A percentile compares a stretch with the other conserved stretches of the same genome.
These are phyloP conservation scores for Heliconius congener DNA, from an alignment of 1,140 invertebrate species.

Conservation along the genomic window DNA sequence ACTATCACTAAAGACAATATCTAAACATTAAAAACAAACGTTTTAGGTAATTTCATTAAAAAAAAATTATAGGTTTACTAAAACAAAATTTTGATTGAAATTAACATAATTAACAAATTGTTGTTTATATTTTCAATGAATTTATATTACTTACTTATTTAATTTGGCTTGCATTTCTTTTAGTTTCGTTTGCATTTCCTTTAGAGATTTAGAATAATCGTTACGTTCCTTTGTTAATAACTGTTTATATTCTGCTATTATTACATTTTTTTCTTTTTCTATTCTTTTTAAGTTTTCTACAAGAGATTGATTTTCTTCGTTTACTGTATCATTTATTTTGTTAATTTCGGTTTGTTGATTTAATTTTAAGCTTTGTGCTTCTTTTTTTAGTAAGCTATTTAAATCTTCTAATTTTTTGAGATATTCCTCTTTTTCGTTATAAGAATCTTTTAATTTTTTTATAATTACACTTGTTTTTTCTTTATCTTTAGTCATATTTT, in stretches of 20 bases:
- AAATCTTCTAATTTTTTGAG: slow-evolving; percentile 50
- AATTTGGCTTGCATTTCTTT: slow-evolving; percentile 60
- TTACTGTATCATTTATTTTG: slow-evolving; percentile 41
- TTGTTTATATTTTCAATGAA: too few relatives aligned
- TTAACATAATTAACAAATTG: too few relatives aligned
- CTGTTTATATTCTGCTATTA: slow-evolving; percentile 69
- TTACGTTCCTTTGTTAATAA: slow-evolving; percentile 68
- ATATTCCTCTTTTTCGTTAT: slow-evolving; percentile 52
- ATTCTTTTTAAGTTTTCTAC: slow-evolving; percentile 61
- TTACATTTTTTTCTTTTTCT: slow-evolving; percentile 69
- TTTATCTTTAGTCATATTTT: slow-evolving; percentile 44
- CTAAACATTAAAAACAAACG: too few relatives aligned
- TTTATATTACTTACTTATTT: slow-evolving; percentile 56
- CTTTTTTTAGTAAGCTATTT: slow-evolving; percentile 50
- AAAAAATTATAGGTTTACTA: too few relatives aligned
- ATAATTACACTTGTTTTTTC: slow-evolving; percentile 48
- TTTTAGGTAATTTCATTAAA: too few relatives aligned
- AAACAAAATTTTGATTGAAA: too few relatives aligned
- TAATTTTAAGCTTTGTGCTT: slow-evolving; percentile 52
- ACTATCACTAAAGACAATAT: too few relatives aligned
- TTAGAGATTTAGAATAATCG: slow-evolving; percentile 62
- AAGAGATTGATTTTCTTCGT: slow-evolving; percentile 61
- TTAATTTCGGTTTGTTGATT: slow-evolving; percentile 43
- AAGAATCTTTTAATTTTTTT: slow-evolving; percentile 49
- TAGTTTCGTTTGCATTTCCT: slow-evolving; percentile 63